Conservation (phyloP, 1,140 invertebrate genomes). For the Oryzaephilus surinamensis region DNA sequence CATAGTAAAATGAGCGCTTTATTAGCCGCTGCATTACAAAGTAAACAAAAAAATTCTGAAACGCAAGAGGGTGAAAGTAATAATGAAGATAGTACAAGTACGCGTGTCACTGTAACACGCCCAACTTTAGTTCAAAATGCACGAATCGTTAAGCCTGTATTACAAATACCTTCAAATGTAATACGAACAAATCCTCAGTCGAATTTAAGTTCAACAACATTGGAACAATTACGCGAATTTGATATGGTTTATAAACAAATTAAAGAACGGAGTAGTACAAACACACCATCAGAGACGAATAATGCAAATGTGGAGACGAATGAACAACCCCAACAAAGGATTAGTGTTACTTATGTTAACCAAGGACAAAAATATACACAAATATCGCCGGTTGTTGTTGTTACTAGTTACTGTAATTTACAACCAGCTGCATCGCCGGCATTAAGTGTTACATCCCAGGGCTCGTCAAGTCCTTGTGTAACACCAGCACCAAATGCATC, state of each 20-base stretch:
- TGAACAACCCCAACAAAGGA: conserved; percentile 21
- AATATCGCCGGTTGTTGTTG: conserved; percentile 47
- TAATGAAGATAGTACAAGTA: conserved; percentile 22
- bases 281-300: conserved; percentile 19
- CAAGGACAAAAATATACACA: conserved; percentile 41
- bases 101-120: conserved; percentile 15
- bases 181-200: conserved; percentile 40
- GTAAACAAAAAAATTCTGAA: conserved; percentile 22
- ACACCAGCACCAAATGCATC: conserved; percentile 41
- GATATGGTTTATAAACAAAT: conserved; percentile 71
- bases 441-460: conserved; percentile 49
- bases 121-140: conserved; percentile 37
- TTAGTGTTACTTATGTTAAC: conserved; percentile 41
- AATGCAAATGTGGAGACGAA: conserved; percentile 13
- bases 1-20: conserved; percentile 38
- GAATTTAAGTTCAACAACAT: conserved; percentile 43
- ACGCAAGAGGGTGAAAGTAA: conserved; percentile 28
- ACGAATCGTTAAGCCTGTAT: conserved; percentile 43
- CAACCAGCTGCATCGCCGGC: conserved; percentile 49
- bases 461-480: conserved; percentile 49
- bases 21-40: conserved; percentile 35
- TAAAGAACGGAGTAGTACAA: conserved; percentile 52
- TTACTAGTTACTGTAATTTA: conserved; percentile 41
- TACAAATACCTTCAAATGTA: conserved; percentile 47
- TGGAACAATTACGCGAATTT: conserved; percentile 70